These are phyloP conservation scores for Oligia strigilis DNA, from an alignment of 2,888 invertebrate genomes.

Conservation along the genomic window DNA sequence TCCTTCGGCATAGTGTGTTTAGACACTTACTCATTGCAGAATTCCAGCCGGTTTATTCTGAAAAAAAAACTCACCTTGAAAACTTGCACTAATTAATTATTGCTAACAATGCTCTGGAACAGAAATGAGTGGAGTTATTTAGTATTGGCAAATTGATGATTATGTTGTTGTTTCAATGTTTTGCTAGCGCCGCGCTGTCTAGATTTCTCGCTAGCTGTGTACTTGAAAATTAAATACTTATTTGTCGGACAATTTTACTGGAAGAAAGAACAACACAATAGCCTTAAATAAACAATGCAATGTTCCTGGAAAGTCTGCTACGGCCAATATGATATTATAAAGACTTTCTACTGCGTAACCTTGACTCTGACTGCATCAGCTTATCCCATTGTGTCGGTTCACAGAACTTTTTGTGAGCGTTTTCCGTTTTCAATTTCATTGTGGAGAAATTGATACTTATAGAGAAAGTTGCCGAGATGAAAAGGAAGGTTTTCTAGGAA, in stretches of 20 bases:
- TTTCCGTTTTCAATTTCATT: background rate
- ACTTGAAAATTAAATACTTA: background rate
- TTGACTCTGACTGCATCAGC: constrained; percentile 4
- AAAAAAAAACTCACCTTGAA: background rate
- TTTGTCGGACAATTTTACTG: background rate
- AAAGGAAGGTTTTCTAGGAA: background rate
- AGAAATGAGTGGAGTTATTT: background rate
- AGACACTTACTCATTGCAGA: background rate
- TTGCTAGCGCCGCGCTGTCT: background rate
- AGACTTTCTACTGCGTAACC: background rate
- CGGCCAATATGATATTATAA: background rate
- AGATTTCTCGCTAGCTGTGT: background rate
- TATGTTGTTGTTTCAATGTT: background rate
- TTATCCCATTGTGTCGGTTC: constrained; percentile 12
- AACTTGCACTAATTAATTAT: background rate
- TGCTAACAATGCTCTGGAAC: background rate
- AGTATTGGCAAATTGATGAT: background rate
- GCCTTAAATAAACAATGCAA: constrained; percentile 14
- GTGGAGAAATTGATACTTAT: background rate
- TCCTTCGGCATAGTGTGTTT: too few relatives aligned
- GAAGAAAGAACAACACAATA: constrained; percentile 20
- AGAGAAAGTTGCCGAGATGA: background rate
- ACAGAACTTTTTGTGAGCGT: background rate
- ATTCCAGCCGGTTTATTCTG: background rate
- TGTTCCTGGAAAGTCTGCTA: background rate